A percentile compares a stretch with the other conserved stretches of the same genome.
These are phyloP conservation scores for Stictocephala bisonia DNA, from an alignment of 2,888 invertebrate species.

Conservation along the genomic window DNA sequence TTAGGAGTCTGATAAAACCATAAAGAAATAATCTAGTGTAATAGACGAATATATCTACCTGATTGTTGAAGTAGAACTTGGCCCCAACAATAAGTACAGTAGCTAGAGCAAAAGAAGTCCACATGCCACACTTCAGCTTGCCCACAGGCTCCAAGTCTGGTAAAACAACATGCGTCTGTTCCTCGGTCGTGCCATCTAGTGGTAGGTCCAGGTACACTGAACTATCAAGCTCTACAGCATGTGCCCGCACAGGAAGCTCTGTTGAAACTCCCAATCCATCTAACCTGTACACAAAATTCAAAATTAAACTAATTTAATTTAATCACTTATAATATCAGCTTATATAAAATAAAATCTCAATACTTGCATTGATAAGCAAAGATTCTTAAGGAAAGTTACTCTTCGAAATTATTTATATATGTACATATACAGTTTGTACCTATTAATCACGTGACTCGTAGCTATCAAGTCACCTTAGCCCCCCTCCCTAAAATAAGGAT, in stretches of 20 bases:
- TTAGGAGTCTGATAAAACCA: too few species aligned
- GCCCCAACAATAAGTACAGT: constrained; percentile 77
- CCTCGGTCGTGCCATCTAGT: constrained; percentile 46
- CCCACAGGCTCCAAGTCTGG: constrained; percentile 62
- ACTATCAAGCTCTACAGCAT: constrained; percentile 64
- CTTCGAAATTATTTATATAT: too few species aligned
- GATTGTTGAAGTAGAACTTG: constrained; percentile 78
- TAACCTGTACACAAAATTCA: background rate
- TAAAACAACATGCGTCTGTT: constrained; percentile 25
- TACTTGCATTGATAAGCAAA: too few species aligned
- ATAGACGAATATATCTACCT: too few species aligned
- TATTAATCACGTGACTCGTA: too few species aligned
- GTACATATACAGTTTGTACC: too few species aligned
- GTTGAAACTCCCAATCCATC: constrained; percentile 5
- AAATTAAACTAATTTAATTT: background rate
- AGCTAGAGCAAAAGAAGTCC: constrained; percentile 77
- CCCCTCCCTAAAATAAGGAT: too few species aligned
- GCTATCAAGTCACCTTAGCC: too few species aligned
- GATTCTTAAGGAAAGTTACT: too few species aligned
- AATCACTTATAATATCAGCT: background rate
- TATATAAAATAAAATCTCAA: too few species aligned
- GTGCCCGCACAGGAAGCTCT: constrained; percentile 53
- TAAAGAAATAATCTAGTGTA: too few species aligned
- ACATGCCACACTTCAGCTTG: constrained; percentile 67
- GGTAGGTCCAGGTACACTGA: constrained; percentile 66